Evolutionary conservation across 2,797 vertebrate species (phyloP), one percentile per base, ranked within the genome.

Genomic region (Petrocephalus schoutedeni): DNA sequence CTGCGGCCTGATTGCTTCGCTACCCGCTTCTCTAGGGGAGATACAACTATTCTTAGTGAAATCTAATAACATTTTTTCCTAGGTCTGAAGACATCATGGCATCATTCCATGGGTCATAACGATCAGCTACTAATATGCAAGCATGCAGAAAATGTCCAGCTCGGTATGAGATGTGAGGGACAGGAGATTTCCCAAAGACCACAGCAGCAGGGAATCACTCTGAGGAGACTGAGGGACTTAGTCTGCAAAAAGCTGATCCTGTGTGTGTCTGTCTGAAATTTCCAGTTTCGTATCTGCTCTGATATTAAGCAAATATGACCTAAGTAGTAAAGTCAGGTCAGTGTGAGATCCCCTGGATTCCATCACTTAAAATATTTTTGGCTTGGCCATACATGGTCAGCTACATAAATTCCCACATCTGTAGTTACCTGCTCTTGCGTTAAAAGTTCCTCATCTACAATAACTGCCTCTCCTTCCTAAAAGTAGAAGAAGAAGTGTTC

Each of bases 341-440:
- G 45, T 80, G 74, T 80, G 2, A 49, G 74, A 49, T 49, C 64
- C 32, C 28, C 32, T 71, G 64, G 4, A 36, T 49, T 80, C 36
- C 74, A 49, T 45, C 41, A 80, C 7, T 77, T 77, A 19, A 77
- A 77, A 77, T 45, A 77, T 45, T 45, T 80, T 49, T 49, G 74
- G 74, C 74, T 80, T 1, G 1, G 16, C 87, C 32, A 9, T 85
- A 4, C 23, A 83, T 32, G 71, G 14, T 3, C 41, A 53, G 4
- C 19, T n/a, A 90, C 92, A 92, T 93, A 91, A 94, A 92, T 92
- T 85, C 61, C 93, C 94, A 92, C 23, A 89, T 41, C 53, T 51
- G 23, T 16, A 89, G 85, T 90, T 91, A 0, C 16, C 10, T 32
- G 41, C 0, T 74, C 0, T n/a, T 1, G 45, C 71, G 85, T 71